These are phyloP conservation scores for Drosophila koepferae DNA, from an alignment of 2,888 invertebrate species.

Conservation along the genomic window DNA sequence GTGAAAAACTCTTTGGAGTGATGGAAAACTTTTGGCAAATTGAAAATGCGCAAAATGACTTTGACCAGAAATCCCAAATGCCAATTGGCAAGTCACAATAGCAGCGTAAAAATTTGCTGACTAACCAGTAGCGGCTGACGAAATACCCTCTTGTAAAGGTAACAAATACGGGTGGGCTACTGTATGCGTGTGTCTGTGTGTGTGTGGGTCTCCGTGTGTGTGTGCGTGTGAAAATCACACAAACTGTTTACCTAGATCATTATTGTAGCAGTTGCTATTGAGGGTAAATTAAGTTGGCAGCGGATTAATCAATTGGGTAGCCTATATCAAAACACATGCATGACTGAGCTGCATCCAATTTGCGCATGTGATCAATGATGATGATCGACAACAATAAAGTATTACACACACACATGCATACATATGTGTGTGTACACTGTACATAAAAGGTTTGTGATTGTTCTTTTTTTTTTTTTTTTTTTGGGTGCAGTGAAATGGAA, in stretches of 20 bases:
- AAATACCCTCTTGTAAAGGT: constrained; percentile 51
- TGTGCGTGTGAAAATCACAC: constrained; percentile 54
- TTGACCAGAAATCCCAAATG: constrained; percentile 78
- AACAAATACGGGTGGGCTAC: constrained; percentile 39
- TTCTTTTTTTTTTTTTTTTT: constrained; percentile 32
- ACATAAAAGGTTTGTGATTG: constrained; percentile 39
- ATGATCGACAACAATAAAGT: constrained; percentile 40
- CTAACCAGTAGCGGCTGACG: constrained; percentile 52
- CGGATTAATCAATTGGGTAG: constrained; percentile 53
- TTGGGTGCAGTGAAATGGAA: constrained; percentile 37
- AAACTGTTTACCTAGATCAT: constrained; percentile 63
- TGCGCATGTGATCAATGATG: constrained; percentile 60
- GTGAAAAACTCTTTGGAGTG: constrained; percentile 46
- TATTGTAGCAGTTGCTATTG: constrained; percentile 33
- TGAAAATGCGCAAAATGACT: constrained; percentile 79
- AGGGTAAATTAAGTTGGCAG: constrained; percentile 56
- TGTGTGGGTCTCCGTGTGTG: neutral
- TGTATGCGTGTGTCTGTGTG: neutral
- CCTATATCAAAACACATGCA: constrained; percentile 62
- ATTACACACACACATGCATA: neutral
- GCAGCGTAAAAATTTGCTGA: constrained; percentile 51
- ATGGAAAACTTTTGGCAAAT: constrained; percentile 73
- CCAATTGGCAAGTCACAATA: constrained; percentile 76
- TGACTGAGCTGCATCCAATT: constrained; percentile 60
- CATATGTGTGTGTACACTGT: neutral